Conservation (phyloP, 2,797 vertebrate species). For the Macropus fuliginosus region DNA sequence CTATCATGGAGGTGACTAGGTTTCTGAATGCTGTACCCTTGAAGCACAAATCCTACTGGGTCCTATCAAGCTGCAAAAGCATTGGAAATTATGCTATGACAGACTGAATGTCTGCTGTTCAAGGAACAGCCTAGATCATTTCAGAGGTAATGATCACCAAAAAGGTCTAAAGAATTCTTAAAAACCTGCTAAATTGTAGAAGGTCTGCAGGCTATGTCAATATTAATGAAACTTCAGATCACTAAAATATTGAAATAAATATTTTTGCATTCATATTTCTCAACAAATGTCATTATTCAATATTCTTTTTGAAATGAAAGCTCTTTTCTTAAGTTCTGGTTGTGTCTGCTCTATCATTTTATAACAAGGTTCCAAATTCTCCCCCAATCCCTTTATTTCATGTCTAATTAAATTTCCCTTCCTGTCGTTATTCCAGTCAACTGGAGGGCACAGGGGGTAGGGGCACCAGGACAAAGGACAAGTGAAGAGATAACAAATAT, state of each 20-base stretch:
- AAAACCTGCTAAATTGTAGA: background rate
- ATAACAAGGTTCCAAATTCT: slow-evolving; percentile 27
- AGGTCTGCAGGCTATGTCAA: background rate
- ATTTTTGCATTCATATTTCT: slow-evolving; percentile 19
- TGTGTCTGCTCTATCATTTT: slow-evolving; percentile 17
- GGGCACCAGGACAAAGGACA: slow-evolving; percentile 1
- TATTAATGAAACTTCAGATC: background rate
- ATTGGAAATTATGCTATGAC: background rate
- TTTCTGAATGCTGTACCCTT: background rate
- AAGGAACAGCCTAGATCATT: background rate
- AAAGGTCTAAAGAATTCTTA: background rate
- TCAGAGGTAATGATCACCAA: background rate
- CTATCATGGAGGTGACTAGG: background rate
- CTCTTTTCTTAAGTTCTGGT: background rate
- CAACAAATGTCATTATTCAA: background rate
- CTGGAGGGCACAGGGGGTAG: background rate
- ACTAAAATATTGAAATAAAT: background rate
- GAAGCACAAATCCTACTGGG: background rate
- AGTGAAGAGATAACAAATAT: background rate
- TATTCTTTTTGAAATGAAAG: background rate
- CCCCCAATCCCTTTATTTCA: slow-evolving; percentile 11
- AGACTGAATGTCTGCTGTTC: background rate
- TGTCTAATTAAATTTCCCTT: slow-evolving; percentile 42
- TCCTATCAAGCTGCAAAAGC: background rate
- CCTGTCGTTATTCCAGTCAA: slow-evolving; percentile 19